These are phyloP conservation scores for Ctenomys sociabilis DNA, from an alignment of 2,113 vertebrate genomes.

Conservation along the genomic window DNA sequence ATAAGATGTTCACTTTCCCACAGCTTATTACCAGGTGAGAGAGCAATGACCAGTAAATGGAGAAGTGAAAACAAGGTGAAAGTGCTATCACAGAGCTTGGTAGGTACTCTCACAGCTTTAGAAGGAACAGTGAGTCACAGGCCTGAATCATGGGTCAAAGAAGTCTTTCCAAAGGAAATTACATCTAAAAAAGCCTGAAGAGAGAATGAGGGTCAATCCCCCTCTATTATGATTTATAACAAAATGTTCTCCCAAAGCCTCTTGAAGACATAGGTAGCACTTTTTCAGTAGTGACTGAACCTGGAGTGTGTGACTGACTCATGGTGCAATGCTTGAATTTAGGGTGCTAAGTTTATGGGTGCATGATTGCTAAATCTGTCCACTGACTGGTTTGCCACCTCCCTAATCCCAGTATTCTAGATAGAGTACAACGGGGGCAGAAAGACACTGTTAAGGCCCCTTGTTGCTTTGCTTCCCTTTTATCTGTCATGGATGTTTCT, in stretches of 20 bases:
- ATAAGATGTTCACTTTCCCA: not conserved
- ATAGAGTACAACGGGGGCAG: not conserved
- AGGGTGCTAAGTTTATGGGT: not conserved
- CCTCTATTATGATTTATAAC: not conserved
- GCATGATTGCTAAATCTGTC: not conserved
- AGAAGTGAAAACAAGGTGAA: not conserved
- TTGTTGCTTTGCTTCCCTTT: not conserved
- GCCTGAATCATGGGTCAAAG: fast-evolving
- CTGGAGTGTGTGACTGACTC: not conserved
- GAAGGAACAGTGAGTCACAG: not conserved
- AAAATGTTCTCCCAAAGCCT: not conserved
- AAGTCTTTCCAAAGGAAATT: not conserved
- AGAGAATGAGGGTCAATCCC: not conserved
- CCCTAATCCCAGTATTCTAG: not conserved
- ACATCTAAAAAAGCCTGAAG: not conserved
- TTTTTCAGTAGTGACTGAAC: not conserved
- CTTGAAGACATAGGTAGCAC: not conserved
- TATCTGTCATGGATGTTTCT: not conserved
- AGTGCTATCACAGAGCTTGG: not conserved
- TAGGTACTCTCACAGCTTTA: not conserved
- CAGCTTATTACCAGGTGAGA: not conserved
- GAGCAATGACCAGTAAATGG: too few species aligned
- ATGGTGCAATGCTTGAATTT: not conserved
- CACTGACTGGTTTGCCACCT: not conserved
- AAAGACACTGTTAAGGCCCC: not conserved